These are phyloP conservation scores for Tetrao urogallus DNA, from an alignment of 2,113 vertebrate genomes.

Conservation along the genomic window DNA sequence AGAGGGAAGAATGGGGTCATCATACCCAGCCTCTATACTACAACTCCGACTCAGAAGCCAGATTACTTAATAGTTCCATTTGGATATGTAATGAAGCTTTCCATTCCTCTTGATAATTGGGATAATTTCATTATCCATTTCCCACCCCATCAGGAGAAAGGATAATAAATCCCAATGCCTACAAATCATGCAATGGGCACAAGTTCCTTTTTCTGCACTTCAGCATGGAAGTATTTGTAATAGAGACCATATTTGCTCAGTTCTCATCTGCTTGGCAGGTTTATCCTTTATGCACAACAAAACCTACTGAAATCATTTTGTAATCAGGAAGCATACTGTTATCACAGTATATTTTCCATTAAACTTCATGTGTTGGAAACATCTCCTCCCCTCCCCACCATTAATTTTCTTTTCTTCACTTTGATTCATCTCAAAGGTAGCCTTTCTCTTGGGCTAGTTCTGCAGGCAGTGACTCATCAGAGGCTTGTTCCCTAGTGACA, in stretches of 20 bases:
- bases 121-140: conserved; percentile 44
- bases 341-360: conserved; percentile 42
- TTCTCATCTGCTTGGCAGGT: conserved; percentile 67
- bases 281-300: conserved; percentile 30
- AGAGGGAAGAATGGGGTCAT: conserved; percentile 5
- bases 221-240: conserved; percentile 65
- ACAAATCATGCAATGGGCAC: conserved; percentile 25
- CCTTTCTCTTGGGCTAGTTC: conserved; percentile 6
- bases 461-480: conserved; percentile 23
- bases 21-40: neutral
- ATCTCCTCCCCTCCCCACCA: neutral
- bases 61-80: conserved; percentile 32
- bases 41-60: neutral
- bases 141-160: conserved; percentile 40
- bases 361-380: neutral
- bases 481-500: conserved; percentile 49
- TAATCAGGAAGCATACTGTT: conserved; percentile 55
- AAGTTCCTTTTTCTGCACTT: conserved; percentile 51
- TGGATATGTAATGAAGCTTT: neutral
- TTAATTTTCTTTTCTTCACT: conserved; percentile 27
- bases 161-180: conserved; percentile 57
- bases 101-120: conserved; percentile 31
- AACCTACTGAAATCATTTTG: conserved; percentile 35
- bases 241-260: conserved; percentile 60
- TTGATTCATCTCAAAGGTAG: conserved; percentile 40